Evolutionary conservation across 2,113 vertebrate genomes (phyloP).

Genomic region (Sinocyclocheilus maitianheensis): DNA sequence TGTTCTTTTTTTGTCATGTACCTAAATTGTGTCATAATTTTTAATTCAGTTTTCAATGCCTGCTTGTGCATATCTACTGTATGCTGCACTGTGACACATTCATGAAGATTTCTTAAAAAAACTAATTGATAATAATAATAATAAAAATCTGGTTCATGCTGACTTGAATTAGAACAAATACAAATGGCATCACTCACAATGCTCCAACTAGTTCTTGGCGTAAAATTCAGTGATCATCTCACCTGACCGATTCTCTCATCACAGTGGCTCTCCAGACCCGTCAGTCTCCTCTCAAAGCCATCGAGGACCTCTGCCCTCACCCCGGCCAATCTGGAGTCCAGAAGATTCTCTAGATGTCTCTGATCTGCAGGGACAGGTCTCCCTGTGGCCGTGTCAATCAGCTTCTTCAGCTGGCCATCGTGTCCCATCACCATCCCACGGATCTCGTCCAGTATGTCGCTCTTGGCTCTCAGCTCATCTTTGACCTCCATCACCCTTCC

Average conservation of each 20-base stretch:
- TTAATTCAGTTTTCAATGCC: not conserved
- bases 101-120: too few species aligned
- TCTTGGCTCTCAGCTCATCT: slow-evolving; percentile 85
- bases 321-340: slow-evolving; percentile 80
- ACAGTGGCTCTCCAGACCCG: slow-evolving; percentile 81
- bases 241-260: slow-evolving; percentile 85
- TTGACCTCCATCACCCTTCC: slow-evolving; percentile 89
- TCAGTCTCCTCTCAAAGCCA: slow-evolving; percentile 87
- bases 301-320: slow-evolving; percentile 86
- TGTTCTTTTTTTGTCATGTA: too few species aligned
- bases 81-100: not conserved
- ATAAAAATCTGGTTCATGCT: not conserved
- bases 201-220: not conserved
- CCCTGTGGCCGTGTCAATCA: slow-evolving; percentile 76
- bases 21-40: not conserved
- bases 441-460: slow-evolving; percentile 86
- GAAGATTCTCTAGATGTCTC: slow-evolving; percentile 79
- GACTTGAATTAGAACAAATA: not conserved
- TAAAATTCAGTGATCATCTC: not conserved
- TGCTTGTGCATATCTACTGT: not conserved
- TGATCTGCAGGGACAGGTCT: slow-evolving; percentile 79
- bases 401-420: slow-evolving; percentile 87
- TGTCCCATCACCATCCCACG: slow-evolving; percentile 91
- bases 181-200: not conserved
- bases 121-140: too few species aligned